Conservation (phyloP, 1,140 invertebrate genomes). For the Ooceraea biroi region DNA sequence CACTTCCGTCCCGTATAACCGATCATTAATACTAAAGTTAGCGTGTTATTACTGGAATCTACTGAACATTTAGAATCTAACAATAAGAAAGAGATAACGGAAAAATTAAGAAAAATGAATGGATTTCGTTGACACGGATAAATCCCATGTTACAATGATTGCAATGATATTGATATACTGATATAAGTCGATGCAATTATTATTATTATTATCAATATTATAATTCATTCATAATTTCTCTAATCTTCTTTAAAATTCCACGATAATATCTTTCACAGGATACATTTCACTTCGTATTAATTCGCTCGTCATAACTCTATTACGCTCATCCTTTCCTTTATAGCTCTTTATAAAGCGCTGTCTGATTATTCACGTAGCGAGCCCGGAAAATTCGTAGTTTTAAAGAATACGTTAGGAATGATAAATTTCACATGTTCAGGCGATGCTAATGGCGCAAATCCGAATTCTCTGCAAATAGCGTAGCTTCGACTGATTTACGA, state of each 20-base stretch:
- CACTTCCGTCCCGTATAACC: background rate
- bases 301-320: too few relatives aligned
- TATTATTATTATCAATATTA: too few relatives aligned
- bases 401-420: constrained; percentile 27
- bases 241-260: too few relatives aligned
- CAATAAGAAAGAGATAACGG: constrained; percentile 49
- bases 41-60: background rate
- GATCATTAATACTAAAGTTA: background rate
- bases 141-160: constrained; percentile 6
- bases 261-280: too few relatives aligned
- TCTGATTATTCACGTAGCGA: background rate
- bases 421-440: constrained; percentile 32
- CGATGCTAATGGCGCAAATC: constrained; percentile 32
- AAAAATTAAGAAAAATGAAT: constrained; percentile 51
- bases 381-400: background rate
- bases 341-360: constrained; percentile 10
- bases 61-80: constrained; percentile 8
- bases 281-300: too few relatives aligned
- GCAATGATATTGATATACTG: constrained; percentile 19
- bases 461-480: constrained; percentile 37
- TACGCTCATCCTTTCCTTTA: background rate
- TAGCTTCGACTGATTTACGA: constrained; percentile 38
- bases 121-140: constrained; percentile 22
- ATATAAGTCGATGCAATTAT: background rate
- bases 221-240: constrained; percentile 16